A percentile compares a stretch with the other conserved stretches of the same genome.
Evolutionary conservation across 1,140 invertebrate species (phyloP).

Genomic region (Tetraneura akinire): DNA sequence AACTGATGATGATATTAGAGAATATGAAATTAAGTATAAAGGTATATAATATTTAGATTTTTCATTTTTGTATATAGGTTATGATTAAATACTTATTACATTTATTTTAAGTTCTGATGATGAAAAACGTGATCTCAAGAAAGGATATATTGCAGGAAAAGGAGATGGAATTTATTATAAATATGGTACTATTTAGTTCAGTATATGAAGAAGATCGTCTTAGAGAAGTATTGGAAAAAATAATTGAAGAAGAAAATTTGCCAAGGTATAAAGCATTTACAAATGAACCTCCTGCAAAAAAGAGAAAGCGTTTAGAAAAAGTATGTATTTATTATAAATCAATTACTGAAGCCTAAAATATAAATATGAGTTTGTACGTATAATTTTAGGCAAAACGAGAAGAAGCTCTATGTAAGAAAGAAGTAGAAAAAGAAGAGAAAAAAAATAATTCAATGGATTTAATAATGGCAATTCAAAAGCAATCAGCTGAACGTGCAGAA

Average conservation of each 20-base stretch:
- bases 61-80: too few species aligned
- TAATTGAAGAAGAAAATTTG: conserved; percentile 79
- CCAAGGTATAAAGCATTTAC: conserved; percentile 77
- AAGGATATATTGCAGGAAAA: conserved; percentile 74
- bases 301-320: conserved; percentile 63
- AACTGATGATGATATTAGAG: conserved; percentile 79
- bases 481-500: conserved; percentile 20
- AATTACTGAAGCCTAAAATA: background rate
- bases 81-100: background rate
- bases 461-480: conserved; percentile 30
- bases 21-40: conserved; percentile 84
- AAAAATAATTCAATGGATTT: conserved; percentile 27
- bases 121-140: conserved; percentile 75
- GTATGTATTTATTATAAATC: conserved; percentile 56
- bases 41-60: too few species aligned
- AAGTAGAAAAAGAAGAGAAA: conserved; percentile 21
- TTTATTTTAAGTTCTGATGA: conserved; percentile 68
- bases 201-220: conserved; percentile 82
- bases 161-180: conserved; percentile 89
- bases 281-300: conserved; percentile 74
- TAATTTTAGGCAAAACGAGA: conserved; percentile 33
- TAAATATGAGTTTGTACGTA: background rate
- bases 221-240: conserved; percentile 68
- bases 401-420: background rate
- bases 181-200: conserved; percentile 81